Percentiles rank a stretch among this genome's conserved stretches.
phyloP scores from a whole-genome alignment of 2,888 invertebrate species.

The Sceliomorpha sp. region DNA sequence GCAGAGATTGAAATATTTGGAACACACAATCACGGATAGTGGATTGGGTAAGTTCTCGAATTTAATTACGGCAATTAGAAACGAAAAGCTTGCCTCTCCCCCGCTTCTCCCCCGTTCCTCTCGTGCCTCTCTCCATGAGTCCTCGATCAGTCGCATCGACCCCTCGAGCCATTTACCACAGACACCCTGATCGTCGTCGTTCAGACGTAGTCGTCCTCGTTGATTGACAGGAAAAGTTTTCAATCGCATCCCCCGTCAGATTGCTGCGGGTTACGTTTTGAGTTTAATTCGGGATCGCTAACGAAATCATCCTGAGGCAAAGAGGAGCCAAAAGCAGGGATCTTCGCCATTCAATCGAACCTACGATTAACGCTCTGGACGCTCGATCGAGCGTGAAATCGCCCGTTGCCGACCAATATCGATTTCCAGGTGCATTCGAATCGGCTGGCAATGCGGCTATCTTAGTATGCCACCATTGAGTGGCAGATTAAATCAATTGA shows the following conservation, averaged over 20 bases:
- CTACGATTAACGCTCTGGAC: slow-evolving; percentile 8
- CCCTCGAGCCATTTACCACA: slow-evolving; percentile 66
- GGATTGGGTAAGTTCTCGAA: slow-evolving; percentile 72
- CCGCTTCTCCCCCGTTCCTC: slow-evolving; percentile 10
- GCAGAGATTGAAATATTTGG: slow-evolving; percentile 43
- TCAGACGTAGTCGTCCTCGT: slow-evolving; percentile 39
- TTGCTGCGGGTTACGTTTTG: slow-evolving; percentile 20
- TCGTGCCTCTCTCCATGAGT: neutral
- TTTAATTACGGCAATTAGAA: slow-evolving; percentile 75
- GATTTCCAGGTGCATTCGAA: neutral
- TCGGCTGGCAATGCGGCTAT: neutral
- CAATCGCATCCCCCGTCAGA: slow-evolving; percentile 51
- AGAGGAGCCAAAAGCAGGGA: slow-evolving; percentile 10
- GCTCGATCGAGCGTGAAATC: slow-evolving; percentile 20
- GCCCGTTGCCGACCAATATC: slow-evolving; percentile 1
- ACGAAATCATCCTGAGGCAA: slow-evolving; percentile 20
- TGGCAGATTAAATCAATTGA: no score
- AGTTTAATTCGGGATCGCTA: slow-evolving; percentile 37
- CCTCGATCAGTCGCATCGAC: slow-evolving; percentile 69
- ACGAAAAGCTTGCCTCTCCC: slow-evolving; percentile 66
- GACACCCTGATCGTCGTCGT: slow-evolving; percentile 48
- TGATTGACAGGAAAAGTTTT: slow-evolving; percentile 74
- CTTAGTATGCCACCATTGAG: neutral
- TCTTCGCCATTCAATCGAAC: slow-evolving; percentile 16
- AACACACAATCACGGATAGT: slow-evolving; percentile 54